Base-by-base conservation (phyloP, 2,797 vertebrate genomes). In the Amniataba percoides region DNA sequence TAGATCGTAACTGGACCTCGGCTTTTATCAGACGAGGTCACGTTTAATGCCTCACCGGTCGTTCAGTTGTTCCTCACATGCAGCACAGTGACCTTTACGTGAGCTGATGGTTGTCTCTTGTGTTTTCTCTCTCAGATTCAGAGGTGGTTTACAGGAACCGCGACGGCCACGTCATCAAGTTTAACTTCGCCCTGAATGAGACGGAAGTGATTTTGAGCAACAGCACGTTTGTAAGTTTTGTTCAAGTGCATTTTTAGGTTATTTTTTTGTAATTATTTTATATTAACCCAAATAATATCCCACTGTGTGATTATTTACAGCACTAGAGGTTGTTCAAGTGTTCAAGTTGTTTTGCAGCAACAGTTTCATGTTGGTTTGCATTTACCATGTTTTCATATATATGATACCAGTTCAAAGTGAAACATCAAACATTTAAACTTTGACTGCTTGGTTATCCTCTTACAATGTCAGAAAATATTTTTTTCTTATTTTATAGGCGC, bases 81-180 rank as follows among this genome's bases (percentile, higher is more conserved):
- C 25, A 7, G 51, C 14, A 2, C 43, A 1, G 31, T 52, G 65
- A 56, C 36, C 40, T 56, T 21, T 12, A 0, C 2, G 13, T 2
- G 8, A 27, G 23, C 58, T 10, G 36, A 27, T 2, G 34, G 1
- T 27, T 2, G 16, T 74, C 25, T n/a, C 2, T 73, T 73, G 13
- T 63, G 48, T 71, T 52, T 59, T 31, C 31, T 46, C 42, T 39
- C 31, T 64, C 95, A 99, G 98, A 98, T 86, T 95, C 96, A 21
- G 95, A 97, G 90, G 94, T 99, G 87, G 95, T 98, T 58, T 99
- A 97, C 95, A 97, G 96, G 95, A 97, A 95, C 91, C 89, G 94
- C 12, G 95, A 96, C 39, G 97, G 97, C 27, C 96, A 97, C 61
- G 97, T 99, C 86, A 93, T 98, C 93, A 97, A 95, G 89, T 95